Base-by-base conservation (phyloP, 1,140 invertebrate species). In the Tetramorium simillimum region DNA sequence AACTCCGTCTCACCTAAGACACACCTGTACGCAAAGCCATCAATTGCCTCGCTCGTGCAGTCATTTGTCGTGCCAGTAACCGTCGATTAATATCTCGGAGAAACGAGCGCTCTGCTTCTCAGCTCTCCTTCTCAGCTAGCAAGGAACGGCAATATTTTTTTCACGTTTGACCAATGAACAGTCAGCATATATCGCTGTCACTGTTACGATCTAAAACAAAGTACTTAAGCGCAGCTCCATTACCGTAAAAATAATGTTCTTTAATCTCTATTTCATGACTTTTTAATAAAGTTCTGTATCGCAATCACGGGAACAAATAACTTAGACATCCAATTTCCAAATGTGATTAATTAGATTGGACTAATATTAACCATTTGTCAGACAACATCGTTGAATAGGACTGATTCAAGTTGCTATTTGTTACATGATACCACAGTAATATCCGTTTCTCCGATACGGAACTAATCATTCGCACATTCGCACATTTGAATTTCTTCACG, bases 401-500 rank as follows among this genome's bases (percentile, higher is more conserved):
- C 80, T n/a, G 72, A 40, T 46, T 60, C 33, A 21, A 21, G 10
- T 53, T n/a, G 60, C 18, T 2, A n/a, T 28, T 21, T 18, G 49
- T 53, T 72, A 62, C 58, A n/a, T 56, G 78, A 88, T 46, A 67
- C 73, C 56, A 73, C 51, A 14, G 7, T 62, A 28, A 51, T 33
- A 33, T 33, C 33, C 33, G 3, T 46, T 67, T 85, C 69, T 88
- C 73, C 49, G 80, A 14, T 56, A 46, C 51, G 24, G 12, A 46
- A 43, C 37, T 58, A 65, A 69, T 76, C 85, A 58, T 65, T n/a
- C n/a, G n/a, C n/a, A 65, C 65, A 86, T 90, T 90, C 86, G 65
- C 81, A 62, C 37, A 43, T 62, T 85, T 81, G 33, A 81, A 33
- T 16, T 72, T 73, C 87, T 77, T 51, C 84, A 58, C 49, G 75